Evolutionary conservation across 2,888 invertebrate species (phyloP).

Genomic region (Zelleria hepariella): DNA sequence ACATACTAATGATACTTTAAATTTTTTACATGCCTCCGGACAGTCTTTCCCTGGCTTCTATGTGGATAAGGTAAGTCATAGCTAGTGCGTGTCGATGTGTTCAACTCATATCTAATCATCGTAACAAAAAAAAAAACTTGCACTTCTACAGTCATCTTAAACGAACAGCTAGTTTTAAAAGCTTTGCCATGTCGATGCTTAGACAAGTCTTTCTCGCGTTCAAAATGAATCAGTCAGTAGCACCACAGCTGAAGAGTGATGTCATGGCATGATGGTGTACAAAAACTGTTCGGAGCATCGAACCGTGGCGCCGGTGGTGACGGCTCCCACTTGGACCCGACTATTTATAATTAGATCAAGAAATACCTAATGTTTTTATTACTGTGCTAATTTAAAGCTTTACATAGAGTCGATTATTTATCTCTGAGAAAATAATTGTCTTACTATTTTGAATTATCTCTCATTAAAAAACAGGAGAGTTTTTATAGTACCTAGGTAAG

Average conservation of each 20-base stretch:
- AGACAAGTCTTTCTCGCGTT: background rate
- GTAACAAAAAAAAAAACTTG: too few species aligned
- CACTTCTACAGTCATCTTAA: too few species aligned
- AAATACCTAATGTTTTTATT: background rate
- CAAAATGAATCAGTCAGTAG: background rate
- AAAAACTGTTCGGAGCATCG: background rate
- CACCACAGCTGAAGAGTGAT: background rate
- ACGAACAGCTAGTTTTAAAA: too few species aligned
- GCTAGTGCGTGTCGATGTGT: background rate
- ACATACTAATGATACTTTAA: slow-evolving; percentile 20
- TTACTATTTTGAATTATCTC: background rate
- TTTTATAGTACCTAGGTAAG: too few species aligned
- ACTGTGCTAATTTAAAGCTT: background rate
- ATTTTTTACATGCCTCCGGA: slow-evolving; percentile 52
- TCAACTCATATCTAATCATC: background rate
- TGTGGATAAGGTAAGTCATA: slow-evolving; percentile 60
- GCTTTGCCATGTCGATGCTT: background rate
- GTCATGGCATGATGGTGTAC: background rate
- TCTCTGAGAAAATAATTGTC: background rate
- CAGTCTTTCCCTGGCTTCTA: slow-evolving; percentile 68
- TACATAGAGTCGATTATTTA: too few species aligned
- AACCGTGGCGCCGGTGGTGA: too few species aligned
- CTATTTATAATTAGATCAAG: background rate
- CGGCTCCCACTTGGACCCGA: background rate
- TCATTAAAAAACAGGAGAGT: too few species aligned